Conservation (phyloP, 2,797 vertebrate genomes). For the Avahi laniger region DNA sequence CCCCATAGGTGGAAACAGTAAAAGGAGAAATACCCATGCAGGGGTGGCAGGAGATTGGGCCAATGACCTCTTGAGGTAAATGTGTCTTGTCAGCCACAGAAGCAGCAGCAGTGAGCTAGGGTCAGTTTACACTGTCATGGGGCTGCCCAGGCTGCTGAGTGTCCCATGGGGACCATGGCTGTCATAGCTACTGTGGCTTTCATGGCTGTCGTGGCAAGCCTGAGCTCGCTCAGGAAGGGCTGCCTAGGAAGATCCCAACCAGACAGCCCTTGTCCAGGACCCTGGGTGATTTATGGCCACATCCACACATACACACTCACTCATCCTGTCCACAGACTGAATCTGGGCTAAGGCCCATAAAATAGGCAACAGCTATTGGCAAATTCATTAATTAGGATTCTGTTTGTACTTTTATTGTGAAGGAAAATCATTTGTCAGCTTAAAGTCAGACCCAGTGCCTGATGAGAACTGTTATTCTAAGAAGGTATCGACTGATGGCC, state of each 20-base stretch:
- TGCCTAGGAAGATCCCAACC: constrained; percentile 52
- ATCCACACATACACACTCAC: constrained; percentile 47
- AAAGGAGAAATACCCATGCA: constrained; percentile 34
- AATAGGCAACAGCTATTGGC: constrained; percentile 79
- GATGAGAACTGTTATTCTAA: constrained; percentile 78
- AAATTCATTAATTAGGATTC: constrained; percentile 82
- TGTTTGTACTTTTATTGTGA: constrained; percentile 82
- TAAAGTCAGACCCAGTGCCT: constrained; percentile 75
- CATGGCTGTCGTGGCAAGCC: background rate
- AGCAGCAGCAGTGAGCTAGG: background rate
- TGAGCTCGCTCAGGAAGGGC: constrained; percentile 27
- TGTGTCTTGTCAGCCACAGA: background rate
- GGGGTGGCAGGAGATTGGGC: background rate
- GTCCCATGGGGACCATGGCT: background rate
- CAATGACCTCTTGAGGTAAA: background rate
- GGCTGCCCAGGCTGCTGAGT: background rate
- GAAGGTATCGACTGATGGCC: constrained; percentile 61
- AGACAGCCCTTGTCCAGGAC: constrained; percentile 58
- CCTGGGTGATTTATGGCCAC: constrained; percentile 65
- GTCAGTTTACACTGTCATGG: background rate
- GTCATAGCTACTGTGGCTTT: constrained; percentile 20
- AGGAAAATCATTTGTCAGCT: constrained; percentile 81
- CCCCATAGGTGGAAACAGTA: background rate
- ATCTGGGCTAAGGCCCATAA: constrained; percentile 76
- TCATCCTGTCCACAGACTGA: constrained; percentile 75